These are phyloP conservation scores for Tipula unca DNA, from an alignment of 2,888 invertebrate genomes.

Conservation along the genomic window DNA sequence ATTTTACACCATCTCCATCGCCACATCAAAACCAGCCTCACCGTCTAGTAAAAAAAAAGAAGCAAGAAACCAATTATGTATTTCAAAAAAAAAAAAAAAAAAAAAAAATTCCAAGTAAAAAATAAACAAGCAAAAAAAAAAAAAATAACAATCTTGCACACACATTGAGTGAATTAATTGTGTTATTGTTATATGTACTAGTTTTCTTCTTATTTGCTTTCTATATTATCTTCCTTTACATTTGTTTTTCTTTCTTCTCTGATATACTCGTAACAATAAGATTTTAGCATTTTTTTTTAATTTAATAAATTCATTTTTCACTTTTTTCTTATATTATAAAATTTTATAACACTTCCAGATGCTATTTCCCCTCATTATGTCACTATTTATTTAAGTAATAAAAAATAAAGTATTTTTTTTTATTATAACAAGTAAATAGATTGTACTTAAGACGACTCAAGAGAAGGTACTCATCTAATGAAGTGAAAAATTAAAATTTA, in stretches of 20 bases:
- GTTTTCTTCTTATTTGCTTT: not conserved
- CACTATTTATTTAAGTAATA: conserved; percentile 14
- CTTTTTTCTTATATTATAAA: not conserved
- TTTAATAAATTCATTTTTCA: not conserved
- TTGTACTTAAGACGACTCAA: not conserved
- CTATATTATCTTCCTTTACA: not conserved
- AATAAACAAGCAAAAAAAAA: not conserved
- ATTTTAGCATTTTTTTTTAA: not conserved
- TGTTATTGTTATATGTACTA: conserved; percentile 14
- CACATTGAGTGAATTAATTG: conserved; percentile 18
- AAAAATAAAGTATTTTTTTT: not conserved
- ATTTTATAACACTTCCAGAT: conserved; percentile 17
- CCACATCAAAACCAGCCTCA: not conserved
- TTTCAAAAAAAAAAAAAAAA: not conserved
- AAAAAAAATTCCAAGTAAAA: not conserved
- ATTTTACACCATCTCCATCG: not conserved
- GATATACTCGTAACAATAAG: conserved; percentile 15
- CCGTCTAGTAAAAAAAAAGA: not conserved
- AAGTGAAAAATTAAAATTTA: conserved; percentile 3
- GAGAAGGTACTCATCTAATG: conserved; percentile 1
- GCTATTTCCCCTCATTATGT: conserved; percentile 19
- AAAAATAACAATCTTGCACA: conserved; percentile 16
- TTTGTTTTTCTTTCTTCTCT: not conserved
- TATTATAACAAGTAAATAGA: not conserved
- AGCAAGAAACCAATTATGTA: not conserved